Percentiles rank a stretch among this genome's conserved stretches.
phyloP scores from a whole-genome alignment of 2,797 vertebrate genomes.

The Sebastolobus alascanus region DNA sequence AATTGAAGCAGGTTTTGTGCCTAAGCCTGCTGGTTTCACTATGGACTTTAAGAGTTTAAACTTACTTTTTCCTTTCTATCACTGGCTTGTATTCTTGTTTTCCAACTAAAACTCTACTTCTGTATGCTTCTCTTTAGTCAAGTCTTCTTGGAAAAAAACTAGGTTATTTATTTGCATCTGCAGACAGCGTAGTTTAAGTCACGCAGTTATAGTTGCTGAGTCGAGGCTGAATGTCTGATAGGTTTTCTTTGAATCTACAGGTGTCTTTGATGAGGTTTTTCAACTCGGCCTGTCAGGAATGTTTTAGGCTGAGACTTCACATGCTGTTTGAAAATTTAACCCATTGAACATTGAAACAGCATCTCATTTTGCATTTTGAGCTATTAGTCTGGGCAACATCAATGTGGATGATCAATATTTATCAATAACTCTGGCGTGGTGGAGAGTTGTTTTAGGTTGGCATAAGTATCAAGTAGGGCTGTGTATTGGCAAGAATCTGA shows the following conservation, averaged over 20 bases:
- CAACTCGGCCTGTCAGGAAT: not conserved
- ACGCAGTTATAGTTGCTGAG: not conserved
- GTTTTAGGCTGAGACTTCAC: not conserved
- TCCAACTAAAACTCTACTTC: not conserved
- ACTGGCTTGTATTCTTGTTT: not conserved
- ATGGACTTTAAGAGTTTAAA: not conserved
- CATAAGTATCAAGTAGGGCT: not conserved
- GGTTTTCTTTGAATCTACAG: not conserved
- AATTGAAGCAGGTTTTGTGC: not conserved
- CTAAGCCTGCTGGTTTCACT: not conserved
- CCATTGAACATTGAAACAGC: not conserved
- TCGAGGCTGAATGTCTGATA: constrained; percentile 1
- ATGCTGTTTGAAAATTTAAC: not conserved
- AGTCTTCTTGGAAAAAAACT: not conserved
- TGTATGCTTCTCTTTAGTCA: not conserved
- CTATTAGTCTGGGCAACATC: not conserved
- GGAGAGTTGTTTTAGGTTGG: not conserved
- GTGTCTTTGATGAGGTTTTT: not conserved
- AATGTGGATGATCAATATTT: constrained; percentile 6
- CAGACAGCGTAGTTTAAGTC: not conserved
- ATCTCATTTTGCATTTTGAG: constrained; percentile 2
- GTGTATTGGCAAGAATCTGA: too few species aligned
- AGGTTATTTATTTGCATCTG: not conserved
- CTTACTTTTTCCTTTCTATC: not conserved
- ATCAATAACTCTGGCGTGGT: constrained; percentile 17